Conservation (phyloP, 2,113 vertebrate species). For the Saccopteryx bilineata region DNA sequence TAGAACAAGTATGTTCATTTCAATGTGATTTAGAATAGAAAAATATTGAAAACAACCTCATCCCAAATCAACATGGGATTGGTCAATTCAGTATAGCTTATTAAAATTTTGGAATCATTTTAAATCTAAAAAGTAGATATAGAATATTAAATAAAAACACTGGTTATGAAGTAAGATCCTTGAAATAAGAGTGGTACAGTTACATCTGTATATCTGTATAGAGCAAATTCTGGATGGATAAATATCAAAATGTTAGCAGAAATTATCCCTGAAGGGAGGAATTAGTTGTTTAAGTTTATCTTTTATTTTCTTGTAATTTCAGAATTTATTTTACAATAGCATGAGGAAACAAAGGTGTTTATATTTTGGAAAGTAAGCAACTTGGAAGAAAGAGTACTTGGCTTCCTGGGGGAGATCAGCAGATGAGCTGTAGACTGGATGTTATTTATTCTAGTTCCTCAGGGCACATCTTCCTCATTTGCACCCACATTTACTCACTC, state of each 20-base stretch:
- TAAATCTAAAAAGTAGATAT: background rate
- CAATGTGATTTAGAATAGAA: background rate
- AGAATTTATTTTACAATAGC: constrained; percentile 52
- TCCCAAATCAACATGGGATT: background rate
- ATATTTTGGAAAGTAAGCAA: constrained; percentile 9
- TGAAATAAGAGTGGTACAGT: background rate
- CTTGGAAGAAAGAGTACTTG: background rate
- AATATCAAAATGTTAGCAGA: background rate
- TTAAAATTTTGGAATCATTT: background rate
- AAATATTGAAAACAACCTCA: background rate
- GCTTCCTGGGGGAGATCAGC: background rate
- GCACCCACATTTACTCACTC: background rate
- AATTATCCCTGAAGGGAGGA: background rate
- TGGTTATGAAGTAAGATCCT: background rate
- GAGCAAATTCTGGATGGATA: constrained; percentile 1
- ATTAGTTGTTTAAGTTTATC: background rate
- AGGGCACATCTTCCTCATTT: background rate
- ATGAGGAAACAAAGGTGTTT: background rate
- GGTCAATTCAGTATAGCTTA: background rate
- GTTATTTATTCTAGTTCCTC: background rate
- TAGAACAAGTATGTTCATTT: background rate
- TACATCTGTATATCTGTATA: background rate
- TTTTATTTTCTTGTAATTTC: background rate
- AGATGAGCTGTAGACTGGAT: background rate
- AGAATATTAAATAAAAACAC: constrained; percentile 12